These are phyloP conservation scores for Pandion haliaetus DNA, from an alignment of 2,113 vertebrate genomes.

Conservation along the genomic window DNA sequence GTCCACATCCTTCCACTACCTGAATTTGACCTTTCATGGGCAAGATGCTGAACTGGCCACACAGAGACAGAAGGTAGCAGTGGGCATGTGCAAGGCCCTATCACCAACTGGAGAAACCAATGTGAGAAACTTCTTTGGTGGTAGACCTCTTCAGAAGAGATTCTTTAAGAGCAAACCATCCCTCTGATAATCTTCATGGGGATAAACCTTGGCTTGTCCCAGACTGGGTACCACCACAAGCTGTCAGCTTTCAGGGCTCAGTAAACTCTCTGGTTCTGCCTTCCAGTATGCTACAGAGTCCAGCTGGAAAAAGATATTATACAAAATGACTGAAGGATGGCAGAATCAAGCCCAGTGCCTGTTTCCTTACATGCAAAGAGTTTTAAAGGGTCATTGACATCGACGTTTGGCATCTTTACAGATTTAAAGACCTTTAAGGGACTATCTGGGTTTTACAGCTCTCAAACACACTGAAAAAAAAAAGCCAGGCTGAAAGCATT, in stretches of 20 bases:
- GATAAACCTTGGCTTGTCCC: background rate
- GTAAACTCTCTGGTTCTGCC: background rate
- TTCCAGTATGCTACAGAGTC: background rate
- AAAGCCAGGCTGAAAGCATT: background rate
- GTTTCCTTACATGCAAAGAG: background rate
- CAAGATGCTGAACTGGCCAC: background rate
- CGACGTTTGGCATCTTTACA: background rate
- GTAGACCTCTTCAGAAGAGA: background rate
- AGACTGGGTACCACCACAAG: accelerated
- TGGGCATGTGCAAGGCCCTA: background rate
- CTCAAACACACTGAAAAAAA: background rate
- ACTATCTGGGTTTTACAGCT: background rate
- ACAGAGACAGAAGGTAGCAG: background rate
- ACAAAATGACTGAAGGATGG: background rate
- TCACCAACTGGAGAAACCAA: background rate
- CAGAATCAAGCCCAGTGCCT: background rate
- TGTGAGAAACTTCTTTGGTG: background rate
- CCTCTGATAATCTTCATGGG: background rate
- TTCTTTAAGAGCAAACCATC: background rate
- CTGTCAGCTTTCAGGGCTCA: background rate
- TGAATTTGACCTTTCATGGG: background rate
- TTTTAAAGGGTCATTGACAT: background rate
- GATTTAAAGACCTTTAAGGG: background rate
- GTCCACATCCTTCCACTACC: background rate
- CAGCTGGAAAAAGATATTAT: background rate